phyloP scores from a whole-genome alignment of 2,888 invertebrate species.

The Rhaphigaster nebulosa region DNA sequence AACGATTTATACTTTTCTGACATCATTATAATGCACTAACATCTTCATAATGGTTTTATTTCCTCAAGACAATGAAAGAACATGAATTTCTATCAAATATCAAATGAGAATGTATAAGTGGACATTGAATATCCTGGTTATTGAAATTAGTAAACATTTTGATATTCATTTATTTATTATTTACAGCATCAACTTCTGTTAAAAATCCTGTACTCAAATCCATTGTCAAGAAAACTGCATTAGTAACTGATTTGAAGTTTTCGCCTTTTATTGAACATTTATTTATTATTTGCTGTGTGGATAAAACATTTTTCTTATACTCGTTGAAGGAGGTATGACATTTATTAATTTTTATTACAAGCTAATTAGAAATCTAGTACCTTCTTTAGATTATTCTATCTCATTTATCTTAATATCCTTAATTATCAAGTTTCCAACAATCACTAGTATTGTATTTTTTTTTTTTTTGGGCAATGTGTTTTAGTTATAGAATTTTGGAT shows the following conservation, averaged over 20 bases:
- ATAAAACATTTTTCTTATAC: slow-evolving; percentile 59
- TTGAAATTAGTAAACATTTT: neutral
- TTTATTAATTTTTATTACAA: neutral
- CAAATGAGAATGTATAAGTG: neutral
- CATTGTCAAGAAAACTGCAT: neutral
- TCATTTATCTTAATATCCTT: too few species aligned
- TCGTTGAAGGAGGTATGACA: slow-evolving; percentile 61
- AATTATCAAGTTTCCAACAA: too few species aligned
- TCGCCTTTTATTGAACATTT: slow-evolving; percentile 62
- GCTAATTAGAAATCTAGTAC: neutral
- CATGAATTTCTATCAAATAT: neutral
- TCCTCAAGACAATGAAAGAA: neutral
- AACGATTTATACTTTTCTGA: neutral
- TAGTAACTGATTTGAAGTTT: slow-evolving; percentile 61
- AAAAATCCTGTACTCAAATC: slow-evolving; percentile 55
- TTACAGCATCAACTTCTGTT: slow-evolving; percentile 50
- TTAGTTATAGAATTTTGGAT: too few species aligned
- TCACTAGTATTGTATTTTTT: too few species aligned
- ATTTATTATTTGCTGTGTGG: slow-evolving; percentile 59
- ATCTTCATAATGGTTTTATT: neutral
- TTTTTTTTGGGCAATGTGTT: too few species aligned
- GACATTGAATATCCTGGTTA: neutral
- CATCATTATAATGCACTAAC: neutral
- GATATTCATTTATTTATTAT: neutral
- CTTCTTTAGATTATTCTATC: too few species aligned